Base-by-base conservation (phyloP, 2,888 invertebrate species). In the Andrena fulva region DNA sequence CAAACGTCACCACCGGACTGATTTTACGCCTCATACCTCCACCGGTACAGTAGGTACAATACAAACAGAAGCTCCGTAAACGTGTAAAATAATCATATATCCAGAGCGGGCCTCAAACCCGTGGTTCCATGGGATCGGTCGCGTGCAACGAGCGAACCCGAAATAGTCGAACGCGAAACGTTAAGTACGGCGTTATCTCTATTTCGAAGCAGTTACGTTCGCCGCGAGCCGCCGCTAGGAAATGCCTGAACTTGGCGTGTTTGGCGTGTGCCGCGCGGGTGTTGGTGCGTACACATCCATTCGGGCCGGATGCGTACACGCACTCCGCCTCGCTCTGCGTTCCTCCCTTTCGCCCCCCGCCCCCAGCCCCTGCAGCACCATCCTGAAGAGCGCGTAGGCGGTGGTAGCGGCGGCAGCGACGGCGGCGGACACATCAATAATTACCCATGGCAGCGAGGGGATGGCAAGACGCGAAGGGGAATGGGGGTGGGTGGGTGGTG, bases 401-500 rank as follows among this genome's bases (percentile, higher is more conserved):
- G 81, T 52, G 80, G 82, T 71, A 85, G 89, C 72, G 84, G 88
- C 72, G 89, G 89, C 87, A 90, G 90, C 87, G 86, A 89, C 90
- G 89, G 91, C 90, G 90, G 92, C 91, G 92, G 92, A 93, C 93
- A 92, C 93, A 93, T 93, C 93, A 93, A 92, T 93, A 93, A 93
- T 93, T 93, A 94, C 92, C 93, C 91, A 90, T 89, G 91, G 89
- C 90, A 90, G 92, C 89, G 89, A 90, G 86, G 87, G 91, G 90
- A 88, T 90, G 87, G 87, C 85, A 84, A 80, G 90, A 87, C 87
- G 86, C 84, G 84, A 88, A 86, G 87, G 84, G 88, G 89, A 86
- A 84, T 84, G 68, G 72, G 84, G 59, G 60, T 67, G 85, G 83
- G 85, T 33, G 33, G 33, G 8, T 33, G 35, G 35, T 10, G 35